phyloP scores from a whole-genome alignment of 2,888 invertebrate genomes.

The Pheosia gnoma region DNA sequence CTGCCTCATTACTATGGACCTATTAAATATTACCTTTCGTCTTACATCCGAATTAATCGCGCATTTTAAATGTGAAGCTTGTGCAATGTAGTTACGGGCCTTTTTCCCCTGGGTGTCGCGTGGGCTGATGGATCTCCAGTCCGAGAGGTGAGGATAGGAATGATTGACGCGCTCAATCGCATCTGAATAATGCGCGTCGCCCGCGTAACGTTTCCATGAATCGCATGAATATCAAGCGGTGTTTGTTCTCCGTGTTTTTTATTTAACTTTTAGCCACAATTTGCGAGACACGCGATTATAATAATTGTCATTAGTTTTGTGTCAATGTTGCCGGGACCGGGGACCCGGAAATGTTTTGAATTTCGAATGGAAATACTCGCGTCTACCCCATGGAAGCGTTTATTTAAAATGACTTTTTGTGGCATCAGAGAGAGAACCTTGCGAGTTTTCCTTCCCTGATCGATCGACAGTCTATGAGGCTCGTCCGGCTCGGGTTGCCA shows the following conservation, averaged over 20 bases:
- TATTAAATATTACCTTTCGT: conserved; percentile 60
- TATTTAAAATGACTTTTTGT: neutral
- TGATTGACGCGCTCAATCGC: conserved; percentile 62
- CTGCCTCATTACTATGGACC: conserved; percentile 68
- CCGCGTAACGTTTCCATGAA: conserved; percentile 59
- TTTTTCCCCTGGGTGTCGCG: conserved; percentile 19
- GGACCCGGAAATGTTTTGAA: conserved; percentile 3
- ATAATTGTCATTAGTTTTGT: conserved; percentile 43
- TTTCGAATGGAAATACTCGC: neutral
- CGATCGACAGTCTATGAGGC: neutral
- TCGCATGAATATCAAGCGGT: conserved; percentile 63
- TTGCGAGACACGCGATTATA: conserved; percentile 40
- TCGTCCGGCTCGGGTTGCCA: neutral
- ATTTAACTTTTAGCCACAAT: conserved; percentile 32
- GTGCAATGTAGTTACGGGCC: conserved; percentile 28
- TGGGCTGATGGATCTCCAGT: conserved; percentile 33
- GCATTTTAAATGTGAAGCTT: conserved; percentile 33
- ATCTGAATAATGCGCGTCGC: conserved; percentile 54
- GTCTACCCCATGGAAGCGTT: neutral
- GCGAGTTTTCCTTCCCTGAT: neutral
- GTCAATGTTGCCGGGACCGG: conserved; percentile 18
- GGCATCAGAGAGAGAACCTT: neutral
- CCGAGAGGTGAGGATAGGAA: conserved; percentile 45
- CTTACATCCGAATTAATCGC: conserved; percentile 32
- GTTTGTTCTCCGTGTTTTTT: conserved; percentile 46